phyloP scores from a whole-genome alignment of 2,797 vertebrate species.

The Eremophila alpestris region DNA sequence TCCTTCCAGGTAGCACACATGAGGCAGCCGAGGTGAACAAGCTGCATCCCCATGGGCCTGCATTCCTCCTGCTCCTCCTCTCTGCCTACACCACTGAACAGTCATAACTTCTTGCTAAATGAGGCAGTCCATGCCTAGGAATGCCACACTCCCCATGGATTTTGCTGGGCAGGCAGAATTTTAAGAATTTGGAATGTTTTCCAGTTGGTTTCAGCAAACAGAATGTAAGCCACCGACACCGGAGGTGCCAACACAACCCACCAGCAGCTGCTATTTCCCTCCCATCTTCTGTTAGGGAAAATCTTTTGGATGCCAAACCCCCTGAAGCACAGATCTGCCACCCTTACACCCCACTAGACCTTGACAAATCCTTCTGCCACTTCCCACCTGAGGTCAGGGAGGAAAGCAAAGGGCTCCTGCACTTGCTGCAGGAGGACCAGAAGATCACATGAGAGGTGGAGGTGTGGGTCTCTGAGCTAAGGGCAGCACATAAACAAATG shows the following conservation, averaged over 20 bases:
- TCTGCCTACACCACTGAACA: background rate
- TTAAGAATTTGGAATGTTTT: slow-evolving; percentile 27
- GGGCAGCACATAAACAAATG: background rate
- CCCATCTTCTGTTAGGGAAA: background rate
- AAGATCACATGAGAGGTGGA: background rate
- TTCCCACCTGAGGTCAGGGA: background rate
- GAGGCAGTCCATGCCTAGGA: slow-evolving; percentile 9
- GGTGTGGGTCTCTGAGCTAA: background rate
- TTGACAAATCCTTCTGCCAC: background rate
- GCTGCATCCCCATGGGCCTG: background rate
- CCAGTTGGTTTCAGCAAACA: slow-evolving; percentile 14
- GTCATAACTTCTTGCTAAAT: slow-evolving; percentile 23
- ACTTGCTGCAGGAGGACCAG: background rate
- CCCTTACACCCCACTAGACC: background rate
- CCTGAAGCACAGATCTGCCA: background rate
- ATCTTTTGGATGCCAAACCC: background rate
- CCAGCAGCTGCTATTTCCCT: background rate
- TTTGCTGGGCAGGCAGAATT: slow-evolving; percentile 43
- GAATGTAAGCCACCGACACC: background rate
- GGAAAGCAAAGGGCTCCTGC: background rate
- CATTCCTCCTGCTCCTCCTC: slow-evolving; percentile 1
- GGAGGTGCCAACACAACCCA: background rate
- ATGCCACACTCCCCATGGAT: background rate
- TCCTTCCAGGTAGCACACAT: slow-evolving; percentile 2
- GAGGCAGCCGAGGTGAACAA: background rate